Evolutionary conservation across 2,888 invertebrate species (phyloP).

Genomic region (Sarcophaga subvicina): DNA sequence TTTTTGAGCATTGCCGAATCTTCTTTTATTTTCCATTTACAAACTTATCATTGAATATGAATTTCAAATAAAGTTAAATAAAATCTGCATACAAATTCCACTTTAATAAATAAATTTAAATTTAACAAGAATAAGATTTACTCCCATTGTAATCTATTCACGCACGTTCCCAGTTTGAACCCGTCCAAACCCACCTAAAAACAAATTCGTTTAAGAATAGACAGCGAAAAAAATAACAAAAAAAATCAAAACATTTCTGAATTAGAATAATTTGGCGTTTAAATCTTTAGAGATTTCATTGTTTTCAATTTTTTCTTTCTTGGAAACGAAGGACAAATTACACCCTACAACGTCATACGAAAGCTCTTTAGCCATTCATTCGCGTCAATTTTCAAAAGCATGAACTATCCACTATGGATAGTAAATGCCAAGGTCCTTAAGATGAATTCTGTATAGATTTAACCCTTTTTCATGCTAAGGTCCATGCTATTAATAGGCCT

Average conservation of each 20-base stretch:
- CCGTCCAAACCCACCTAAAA: not conserved
- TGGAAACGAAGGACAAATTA: not conserved
- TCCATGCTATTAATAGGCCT: too few species aligned
- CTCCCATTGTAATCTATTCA: not conserved
- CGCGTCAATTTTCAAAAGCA: too few species aligned
- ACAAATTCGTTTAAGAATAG: not conserved
- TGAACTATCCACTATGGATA: too few species aligned
- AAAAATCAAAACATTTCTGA: constrained; percentile 17
- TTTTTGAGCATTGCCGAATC: too few species aligned
- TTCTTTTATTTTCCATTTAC: not conserved
- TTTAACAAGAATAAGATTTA: constrained; percentile 19
- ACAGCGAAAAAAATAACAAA: not conserved
- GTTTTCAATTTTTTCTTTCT: not conserved
- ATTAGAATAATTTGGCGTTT: constrained; percentile 45
- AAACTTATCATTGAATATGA: not conserved
- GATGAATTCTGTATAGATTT: too few species aligned
- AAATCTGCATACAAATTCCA: not conserved
- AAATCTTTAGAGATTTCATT: constrained; percentile 37
- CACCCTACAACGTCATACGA: too few species aligned
- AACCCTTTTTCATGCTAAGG: rapidly evolving
- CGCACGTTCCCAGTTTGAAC: not conserved
- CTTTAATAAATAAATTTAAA: constrained; percentile 21
- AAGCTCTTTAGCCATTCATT: too few species aligned
- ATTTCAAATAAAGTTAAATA: not conserved
- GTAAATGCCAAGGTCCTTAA: too few species aligned